phyloP scores from a whole-genome alignment of 92 coral and sea anemone genomes.

The Phenganax stokvisi region DNA sequence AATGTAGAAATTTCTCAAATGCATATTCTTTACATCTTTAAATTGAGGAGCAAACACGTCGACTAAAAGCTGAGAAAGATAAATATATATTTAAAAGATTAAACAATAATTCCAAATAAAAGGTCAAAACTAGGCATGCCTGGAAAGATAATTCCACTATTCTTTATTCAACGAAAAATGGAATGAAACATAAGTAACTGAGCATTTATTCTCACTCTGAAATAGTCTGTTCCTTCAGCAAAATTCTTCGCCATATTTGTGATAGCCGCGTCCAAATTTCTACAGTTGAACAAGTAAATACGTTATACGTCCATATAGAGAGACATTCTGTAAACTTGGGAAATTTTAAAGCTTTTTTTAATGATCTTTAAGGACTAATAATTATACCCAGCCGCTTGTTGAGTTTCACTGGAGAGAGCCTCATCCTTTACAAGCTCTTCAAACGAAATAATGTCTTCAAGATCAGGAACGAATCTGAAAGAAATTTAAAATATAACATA shows the following conservation, averaged over 20 bases:
- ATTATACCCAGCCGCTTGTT: conserved; percentile 78
- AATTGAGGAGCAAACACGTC: conserved; percentile 98
- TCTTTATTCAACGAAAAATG: background rate
- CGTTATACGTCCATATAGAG: background rate
- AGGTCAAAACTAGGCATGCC: too few species aligned
- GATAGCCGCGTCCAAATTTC: conserved; percentile 83
- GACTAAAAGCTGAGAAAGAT: conserved; percentile 67
- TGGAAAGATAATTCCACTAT: too few species aligned
- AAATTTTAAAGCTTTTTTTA: background rate
- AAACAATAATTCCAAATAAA: background rate
- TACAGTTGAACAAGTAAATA: conserved; percentile 9
- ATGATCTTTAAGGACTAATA: background rate
- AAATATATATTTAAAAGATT: background rate
- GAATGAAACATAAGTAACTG: background rate
- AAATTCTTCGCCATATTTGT: conserved; percentile 89
- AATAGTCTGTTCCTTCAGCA: conserved; percentile 95
- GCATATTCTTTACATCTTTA: conserved; percentile 92
- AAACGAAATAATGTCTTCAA: conserved; percentile 93
- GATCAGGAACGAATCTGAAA: conserved; percentile 87
- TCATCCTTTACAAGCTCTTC: conserved; percentile 94
- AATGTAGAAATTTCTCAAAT: conserved; percentile 84
- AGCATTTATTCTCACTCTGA: conserved; percentile 57
- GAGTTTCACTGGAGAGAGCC: conserved; percentile 66
- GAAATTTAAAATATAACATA: background rate
- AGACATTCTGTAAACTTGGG: background rate